Conservation (phyloP, 2,888 invertebrate species). For the Ephialtes manifestator region DNA sequence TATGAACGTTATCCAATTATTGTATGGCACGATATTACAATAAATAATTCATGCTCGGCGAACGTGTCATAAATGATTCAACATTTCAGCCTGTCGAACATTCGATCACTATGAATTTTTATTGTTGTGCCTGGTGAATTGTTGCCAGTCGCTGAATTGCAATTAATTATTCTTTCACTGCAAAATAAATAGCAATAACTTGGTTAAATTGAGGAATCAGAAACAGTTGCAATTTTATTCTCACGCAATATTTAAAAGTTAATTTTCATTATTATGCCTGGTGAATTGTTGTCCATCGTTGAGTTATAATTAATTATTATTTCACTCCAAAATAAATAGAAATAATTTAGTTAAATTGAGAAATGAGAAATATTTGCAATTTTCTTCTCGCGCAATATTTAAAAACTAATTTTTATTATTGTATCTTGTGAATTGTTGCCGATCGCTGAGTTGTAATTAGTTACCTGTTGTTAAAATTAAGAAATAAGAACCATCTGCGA, state of each 20-base stretch:
- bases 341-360: too few species aligned
- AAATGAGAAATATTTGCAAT: too few species aligned
- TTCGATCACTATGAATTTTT: constrained; percentile 3
- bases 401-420: too few species aligned
- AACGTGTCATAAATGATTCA: constrained; percentile 31
- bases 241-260: too few species aligned
- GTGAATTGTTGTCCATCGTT: background rate
- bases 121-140: constrained; percentile 6
- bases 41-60: constrained; percentile 22
- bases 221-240: too few species aligned
- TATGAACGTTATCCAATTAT: constrained; percentile 18
- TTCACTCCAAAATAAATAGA: background rate
- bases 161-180: background rate
- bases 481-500: too few species aligned
- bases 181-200: background rate
- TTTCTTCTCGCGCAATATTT: too few species aligned
- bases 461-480: too few species aligned
- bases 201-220: too few species aligned
- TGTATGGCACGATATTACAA: constrained; percentile 6
- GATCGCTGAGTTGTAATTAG: too few species aligned
- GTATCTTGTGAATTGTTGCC: too few species aligned
- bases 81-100: constrained; percentile 4
- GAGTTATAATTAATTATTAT: background rate
- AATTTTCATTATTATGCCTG: constrained; percentile 11
- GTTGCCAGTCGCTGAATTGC: background rate